Evolutionary conservation across 2,797 vertebrate genomes (phyloP).

Genomic region (Myotis findleyi): DNA sequence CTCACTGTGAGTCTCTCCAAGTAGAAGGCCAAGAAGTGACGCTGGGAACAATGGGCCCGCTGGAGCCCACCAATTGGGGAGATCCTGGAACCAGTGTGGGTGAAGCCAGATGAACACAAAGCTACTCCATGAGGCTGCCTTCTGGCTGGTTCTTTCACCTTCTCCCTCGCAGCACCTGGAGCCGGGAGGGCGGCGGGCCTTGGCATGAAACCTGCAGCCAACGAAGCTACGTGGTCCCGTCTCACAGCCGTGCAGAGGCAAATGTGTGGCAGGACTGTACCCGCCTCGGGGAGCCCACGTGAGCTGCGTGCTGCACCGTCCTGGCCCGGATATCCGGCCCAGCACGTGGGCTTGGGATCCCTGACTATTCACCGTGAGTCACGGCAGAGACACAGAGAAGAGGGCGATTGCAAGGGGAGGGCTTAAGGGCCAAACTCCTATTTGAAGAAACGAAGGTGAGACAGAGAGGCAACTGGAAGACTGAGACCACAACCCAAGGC

Average conservation of each 20-base stretch:
- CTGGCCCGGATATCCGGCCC: neutral
- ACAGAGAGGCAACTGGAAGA: neutral
- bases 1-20: neutral
- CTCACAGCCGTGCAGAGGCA: neutral
- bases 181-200: neutral
- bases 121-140: neutral
- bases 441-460: neutral
- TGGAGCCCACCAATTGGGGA: neutral
- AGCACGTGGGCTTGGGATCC: neutral
- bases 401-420: neutral
- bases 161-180: neutral
- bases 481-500: neutral
- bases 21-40: neutral
- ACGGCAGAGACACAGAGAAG: neutral
- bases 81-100: neutral
- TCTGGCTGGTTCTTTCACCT: neutral
- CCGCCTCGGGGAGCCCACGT: too few species aligned
- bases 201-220: neutral
- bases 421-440: neutral
- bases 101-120: neutral
- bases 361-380: neutral
- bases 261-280: neutral
- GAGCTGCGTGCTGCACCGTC: neutral
- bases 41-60: neutral
- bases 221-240: rapidly evolving